These are phyloP conservation scores for Reticulitermes speratus DNA, from an alignment of 1,140 invertebrate genomes.

Conservation along the genomic window DNA sequence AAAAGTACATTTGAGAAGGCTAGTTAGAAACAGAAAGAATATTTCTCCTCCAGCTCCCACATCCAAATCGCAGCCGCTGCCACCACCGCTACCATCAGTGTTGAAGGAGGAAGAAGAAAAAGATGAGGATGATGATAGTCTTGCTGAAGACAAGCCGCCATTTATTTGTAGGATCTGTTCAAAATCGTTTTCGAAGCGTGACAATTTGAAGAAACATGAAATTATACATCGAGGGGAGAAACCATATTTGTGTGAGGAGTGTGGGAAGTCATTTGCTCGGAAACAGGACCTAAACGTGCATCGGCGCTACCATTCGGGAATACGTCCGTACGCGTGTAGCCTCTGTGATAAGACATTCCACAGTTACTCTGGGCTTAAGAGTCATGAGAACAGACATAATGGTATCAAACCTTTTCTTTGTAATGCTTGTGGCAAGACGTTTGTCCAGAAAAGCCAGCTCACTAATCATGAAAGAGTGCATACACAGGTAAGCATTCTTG, in stretches of 20 bases:
- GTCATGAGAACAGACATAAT: constrained; percentile 37
- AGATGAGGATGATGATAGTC: neutral
- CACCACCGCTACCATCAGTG: neutral
- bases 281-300: constrained; percentile 41
- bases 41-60: neutral
- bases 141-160: constrained; percentile 3
- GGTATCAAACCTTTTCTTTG: constrained; percentile 38
- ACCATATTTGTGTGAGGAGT: constrained; percentile 42
- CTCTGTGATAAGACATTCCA: constrained; percentile 36
- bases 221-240: constrained; percentile 42
- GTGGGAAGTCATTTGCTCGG: constrained; percentile 41
- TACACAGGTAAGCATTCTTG: neutral
- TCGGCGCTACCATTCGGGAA: constrained; percentile 40
- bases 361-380: constrained; percentile 32
- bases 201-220: constrained; percentile 24
- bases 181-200: constrained; percentile 24
- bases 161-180: constrained; percentile 24
- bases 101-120: neutral
- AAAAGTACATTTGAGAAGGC: neutral
- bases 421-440: constrained; percentile 38
- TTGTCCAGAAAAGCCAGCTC: constrained; percentile 44
- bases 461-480: constrained; percentile 37
- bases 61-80: neutral
- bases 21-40: neutral
- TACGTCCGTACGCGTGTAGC: constrained; percentile 39